Evolutionary conservation across 2,113 vertebrate species (phyloP).

Genomic region (Chrysemys picta): DNA sequence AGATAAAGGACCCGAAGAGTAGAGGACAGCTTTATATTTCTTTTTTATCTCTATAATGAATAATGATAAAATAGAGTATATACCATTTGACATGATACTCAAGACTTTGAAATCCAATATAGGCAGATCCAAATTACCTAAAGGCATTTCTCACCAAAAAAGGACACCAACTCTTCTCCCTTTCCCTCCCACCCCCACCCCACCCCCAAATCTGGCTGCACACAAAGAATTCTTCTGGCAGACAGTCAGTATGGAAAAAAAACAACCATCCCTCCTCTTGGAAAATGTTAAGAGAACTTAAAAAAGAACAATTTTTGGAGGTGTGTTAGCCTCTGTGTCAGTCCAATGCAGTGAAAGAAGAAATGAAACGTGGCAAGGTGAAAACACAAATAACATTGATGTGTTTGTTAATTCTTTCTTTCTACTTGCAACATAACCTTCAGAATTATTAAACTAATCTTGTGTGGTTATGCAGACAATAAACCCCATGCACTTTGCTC

Average conservation of each 20-base stretch:
- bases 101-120: background rate
- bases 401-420: background rate
- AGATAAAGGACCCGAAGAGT: background rate
- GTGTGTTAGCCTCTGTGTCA: background rate
- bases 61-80: background rate
- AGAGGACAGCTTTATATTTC: background rate
- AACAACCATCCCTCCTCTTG: rapidly evolving
- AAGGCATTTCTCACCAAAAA: background rate
- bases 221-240: background rate
- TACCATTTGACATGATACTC: background rate
- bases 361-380: background rate
- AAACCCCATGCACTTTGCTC: background rate
- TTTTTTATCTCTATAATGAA: background rate
- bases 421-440: background rate
- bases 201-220: background rate
- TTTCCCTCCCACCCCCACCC: too few relatives aligned
- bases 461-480: background rate
- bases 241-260: background rate
- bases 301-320: background rate
- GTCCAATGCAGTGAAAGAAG: background rate
- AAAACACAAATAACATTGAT: background rate
- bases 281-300: background rate
- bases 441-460: background rate
- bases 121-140: background rate
- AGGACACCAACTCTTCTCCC: too few relatives aligned